Evolutionary conservation across 2,113 vertebrate genomes (phyloP), one percentile per base, ranked within the genome.

Genomic region (Tenrec ecaudatus): DNA sequence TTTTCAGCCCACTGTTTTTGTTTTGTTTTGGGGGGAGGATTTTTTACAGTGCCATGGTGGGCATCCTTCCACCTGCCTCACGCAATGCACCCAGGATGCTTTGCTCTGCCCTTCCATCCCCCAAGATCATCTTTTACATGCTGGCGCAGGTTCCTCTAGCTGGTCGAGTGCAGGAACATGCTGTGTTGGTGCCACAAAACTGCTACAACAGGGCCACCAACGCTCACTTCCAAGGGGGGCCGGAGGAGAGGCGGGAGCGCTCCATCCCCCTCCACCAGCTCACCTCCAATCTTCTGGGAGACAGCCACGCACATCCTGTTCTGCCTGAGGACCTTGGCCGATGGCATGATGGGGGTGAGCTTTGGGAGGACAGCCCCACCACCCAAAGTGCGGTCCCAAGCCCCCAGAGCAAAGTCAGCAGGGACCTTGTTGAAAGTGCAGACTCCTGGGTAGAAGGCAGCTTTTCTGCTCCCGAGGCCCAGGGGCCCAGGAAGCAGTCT

Each of bases 31-130:
- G 19, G 43, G 3, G 38, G 66, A 57, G 0, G 0, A 89, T 22
- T 69, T 40, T 71, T 53, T n/a, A 6, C 27, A 90, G 89, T 10
- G 9, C 9, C 47, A 14, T 53, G 47, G 47, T 69, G 43, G 43
- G 43, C 86, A 53, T 77, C 94, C 78, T 89, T 94, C 92, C 17
- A 29, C 84, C 82, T 91, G 82, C 79, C 58, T 91, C 90, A n/a
- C 84, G 78, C 69, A 88, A 91, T 80, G 79, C 66, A 40, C 92
- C 86, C 79, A 89, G 91, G 85, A 81, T 62, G 57, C 85, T 93
- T 88, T 86, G 66, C 36, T 86, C 89, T 94, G n/a, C 71, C 79
- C 73, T 43, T 83, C 85, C 76, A 5, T 85, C 82, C 90, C 89
- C 89, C 53, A 31, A 76, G 40, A 36, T 93, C 76, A 89, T 47